Conservation (phyloP, 2,113 vertebrate genomes). For the Zapus hudsonius region DNA sequence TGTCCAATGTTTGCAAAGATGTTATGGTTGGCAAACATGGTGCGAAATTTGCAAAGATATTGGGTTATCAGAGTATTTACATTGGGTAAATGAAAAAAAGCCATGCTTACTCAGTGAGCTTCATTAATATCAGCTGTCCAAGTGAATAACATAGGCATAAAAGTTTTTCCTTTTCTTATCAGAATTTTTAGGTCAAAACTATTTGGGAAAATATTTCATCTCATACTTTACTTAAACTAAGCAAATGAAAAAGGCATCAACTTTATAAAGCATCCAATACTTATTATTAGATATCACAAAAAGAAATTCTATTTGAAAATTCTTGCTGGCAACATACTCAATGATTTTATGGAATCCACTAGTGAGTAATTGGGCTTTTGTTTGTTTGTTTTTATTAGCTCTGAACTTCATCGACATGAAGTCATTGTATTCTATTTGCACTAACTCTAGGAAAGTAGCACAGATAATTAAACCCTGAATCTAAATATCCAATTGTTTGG, state of each 20-base stretch:
- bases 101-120: constrained; percentile 1
- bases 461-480: constrained; percentile 24
- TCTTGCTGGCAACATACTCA: neutral
- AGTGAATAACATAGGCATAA: constrained; percentile 31
- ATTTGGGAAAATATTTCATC: constrained; percentile 31
- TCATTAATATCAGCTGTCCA: constrained; percentile 30
- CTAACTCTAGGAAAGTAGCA: constrained; percentile 17
- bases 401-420: neutral
- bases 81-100: constrained; percentile 42
- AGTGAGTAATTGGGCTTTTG: neutral
- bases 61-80: constrained; percentile 39
- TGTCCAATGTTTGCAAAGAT: constrained; percentile 48
- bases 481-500: constrained; percentile 20
- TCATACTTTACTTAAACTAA: neutral
- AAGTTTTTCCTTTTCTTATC: constrained; percentile 43
- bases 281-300: constrained; percentile 10
- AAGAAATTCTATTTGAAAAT: constrained; percentile 26
- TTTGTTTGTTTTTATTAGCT: neutral
- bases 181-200: constrained; percentile 43
- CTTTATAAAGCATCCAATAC: neutral
- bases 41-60: constrained; percentile 57
- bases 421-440: neutral
- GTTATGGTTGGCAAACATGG: constrained; percentile 59
- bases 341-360: neutral
- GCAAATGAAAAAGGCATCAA: neutral